phyloP scores from a whole-genome alignment of 2,888 invertebrate species.

The Lasioglossum zephyrum region DNA sequence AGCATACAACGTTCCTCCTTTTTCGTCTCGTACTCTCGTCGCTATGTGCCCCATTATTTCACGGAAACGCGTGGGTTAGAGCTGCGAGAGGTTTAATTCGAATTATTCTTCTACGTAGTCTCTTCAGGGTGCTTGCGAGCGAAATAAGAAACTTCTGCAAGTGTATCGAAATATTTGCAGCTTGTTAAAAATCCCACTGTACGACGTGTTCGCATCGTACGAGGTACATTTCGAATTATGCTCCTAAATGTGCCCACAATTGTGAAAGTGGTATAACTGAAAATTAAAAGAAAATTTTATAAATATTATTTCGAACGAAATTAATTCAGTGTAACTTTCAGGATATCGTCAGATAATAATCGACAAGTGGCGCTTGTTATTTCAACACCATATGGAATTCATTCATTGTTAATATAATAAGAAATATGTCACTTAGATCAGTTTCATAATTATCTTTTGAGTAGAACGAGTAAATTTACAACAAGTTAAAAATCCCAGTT shows the following conservation, averaged over 20 bases:
- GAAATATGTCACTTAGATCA: too few relatives aligned
- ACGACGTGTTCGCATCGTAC: too few relatives aligned
- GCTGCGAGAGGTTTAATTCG: background rate
- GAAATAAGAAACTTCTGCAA: background rate
- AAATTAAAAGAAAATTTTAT: too few relatives aligned
- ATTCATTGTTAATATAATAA: too few relatives aligned
- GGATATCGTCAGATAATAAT: too few relatives aligned
- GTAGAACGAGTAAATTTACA: background rate
- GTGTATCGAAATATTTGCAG: background rate
- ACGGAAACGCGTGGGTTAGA: background rate
- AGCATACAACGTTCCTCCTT: constrained; percentile 23
- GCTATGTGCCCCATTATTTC: background rate
- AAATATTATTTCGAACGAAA: too few relatives aligned
- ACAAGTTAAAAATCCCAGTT: background rate
- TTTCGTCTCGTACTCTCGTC: constrained; percentile 1
- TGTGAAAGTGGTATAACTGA: too few relatives aligned
- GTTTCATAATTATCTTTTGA: too few relatives aligned
- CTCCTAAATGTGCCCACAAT: background rate
- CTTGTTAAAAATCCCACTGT: background rate
- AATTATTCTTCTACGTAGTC: background rate
- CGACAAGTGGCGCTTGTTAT: too few relatives aligned
- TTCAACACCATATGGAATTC: too few relatives aligned
- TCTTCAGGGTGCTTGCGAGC: background rate
- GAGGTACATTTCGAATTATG: too few relatives aligned
- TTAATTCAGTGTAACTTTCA: too few relatives aligned